A percentile compares a stretch with the other conserved stretches of the same genome.
Conservation (phyloP, 2,797 vertebrate genomes). For the Triplophysa yarkandensis region DNA sequence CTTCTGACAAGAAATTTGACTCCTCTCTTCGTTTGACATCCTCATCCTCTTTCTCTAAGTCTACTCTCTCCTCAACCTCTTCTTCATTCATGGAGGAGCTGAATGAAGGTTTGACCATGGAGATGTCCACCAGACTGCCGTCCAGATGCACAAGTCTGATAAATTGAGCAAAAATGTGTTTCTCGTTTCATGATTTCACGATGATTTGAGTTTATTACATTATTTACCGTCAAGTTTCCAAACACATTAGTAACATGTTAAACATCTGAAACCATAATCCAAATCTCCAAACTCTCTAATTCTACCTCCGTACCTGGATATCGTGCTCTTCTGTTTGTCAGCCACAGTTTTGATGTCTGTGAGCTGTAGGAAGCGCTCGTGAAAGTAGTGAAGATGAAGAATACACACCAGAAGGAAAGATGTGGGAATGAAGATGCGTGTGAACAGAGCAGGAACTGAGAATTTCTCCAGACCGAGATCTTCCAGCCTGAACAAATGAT, state of each 20-base stretch:
- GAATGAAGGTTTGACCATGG: slow-evolving; percentile 78
- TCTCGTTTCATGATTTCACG: not conserved
- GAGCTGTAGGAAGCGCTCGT: slow-evolving; percentile 88
- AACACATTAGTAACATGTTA: not conserved
- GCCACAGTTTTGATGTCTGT: slow-evolving; percentile 92
- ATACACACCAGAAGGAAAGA: slow-evolving; percentile 93
- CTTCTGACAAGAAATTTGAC: slow-evolving; percentile 63
- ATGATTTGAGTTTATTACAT: not conserved
- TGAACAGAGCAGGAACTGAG: slow-evolving; percentile 86
- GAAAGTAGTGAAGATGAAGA: slow-evolving; percentile 94
- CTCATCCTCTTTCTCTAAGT: slow-evolving; percentile 54
- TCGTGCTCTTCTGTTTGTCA: slow-evolving; percentile 90
- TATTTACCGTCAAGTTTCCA: not conserved
- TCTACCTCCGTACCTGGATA: slow-evolving; percentile 83
- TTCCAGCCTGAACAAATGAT: slow-evolving; percentile 74
- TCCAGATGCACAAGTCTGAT: slow-evolving; percentile 90
- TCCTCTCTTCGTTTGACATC: slow-evolving; percentile 56
- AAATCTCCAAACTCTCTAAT: too few species aligned
- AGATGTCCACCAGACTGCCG: slow-evolving; percentile 88
- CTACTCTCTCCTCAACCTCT: slow-evolving; percentile 40
- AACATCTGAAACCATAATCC: not conserved
- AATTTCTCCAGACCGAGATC: slow-evolving; percentile 91
- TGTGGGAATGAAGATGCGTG: slow-evolving; percentile 91
- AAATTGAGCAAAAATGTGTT: slow-evolving; percentile 8
- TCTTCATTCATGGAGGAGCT: slow-evolving; percentile 53